Base-by-base conservation (phyloP, 2,113 vertebrate species). In the Thryonomys swinderianus region DNA sequence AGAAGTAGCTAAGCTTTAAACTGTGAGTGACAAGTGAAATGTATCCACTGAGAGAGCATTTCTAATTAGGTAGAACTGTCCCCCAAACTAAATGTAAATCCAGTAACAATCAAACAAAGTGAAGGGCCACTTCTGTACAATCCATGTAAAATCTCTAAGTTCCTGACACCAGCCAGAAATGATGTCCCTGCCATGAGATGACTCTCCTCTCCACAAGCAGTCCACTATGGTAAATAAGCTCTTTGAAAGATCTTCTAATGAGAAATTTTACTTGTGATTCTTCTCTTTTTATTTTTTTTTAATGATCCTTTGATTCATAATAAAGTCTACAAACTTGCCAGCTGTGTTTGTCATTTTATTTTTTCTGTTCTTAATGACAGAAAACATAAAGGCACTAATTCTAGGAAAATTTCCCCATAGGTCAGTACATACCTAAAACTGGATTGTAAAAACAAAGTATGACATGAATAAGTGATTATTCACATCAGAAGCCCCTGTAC, bases 11-110 rank as follows among this genome's bases (percentile, higher is more conserved):
- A 62, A 64, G 88, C 62, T 85, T 88, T 82, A 90, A 96, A 80
- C n/a, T 83, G 14, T 62, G 45, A 97, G 34, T 74, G 67, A 78
- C 66, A 67, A 87, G 42, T 14, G 91, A 85, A 90, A 81, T 67
- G 48, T 62, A 83, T 59, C 78, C 45, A 91, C 2, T 88, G 79
- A 92, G 78, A 62, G 53, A 91, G 20, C 13, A 81, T 87, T 93
- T 85, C 83, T 96, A 97, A 98, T 98, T 98, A 98, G 92, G 45
- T 27, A 92, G 61, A 96, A 85, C 30, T 96, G 55, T 95, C 97
- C 55, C 5, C 3, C 81, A 86, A 97, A 83, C 88, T 94, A 90
- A 93, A 85, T 27, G 53, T 40, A 96, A 94, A 61, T 91, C 88
- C 84, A 94, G 0, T 25, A 76, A 94, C 12, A 30, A 96, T 96